Conservation (phyloP, 2,888 invertebrate species). For the Eubasilissa splendida region DNA sequence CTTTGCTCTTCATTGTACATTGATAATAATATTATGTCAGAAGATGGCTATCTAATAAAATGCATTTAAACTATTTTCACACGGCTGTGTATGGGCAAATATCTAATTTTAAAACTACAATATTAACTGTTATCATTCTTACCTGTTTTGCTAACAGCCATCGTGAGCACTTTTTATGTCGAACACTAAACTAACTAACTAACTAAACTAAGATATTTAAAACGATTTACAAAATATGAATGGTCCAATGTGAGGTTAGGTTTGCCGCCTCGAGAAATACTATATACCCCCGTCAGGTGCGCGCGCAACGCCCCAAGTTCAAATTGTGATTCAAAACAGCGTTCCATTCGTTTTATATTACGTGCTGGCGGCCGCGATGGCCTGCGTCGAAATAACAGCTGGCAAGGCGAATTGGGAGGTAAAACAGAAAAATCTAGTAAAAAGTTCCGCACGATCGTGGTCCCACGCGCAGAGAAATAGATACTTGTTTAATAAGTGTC, state of each 20-base stretch:
- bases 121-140: neutral
- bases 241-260: conserved; percentile 33
- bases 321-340: conserved; percentile 23
- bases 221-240: neutral
- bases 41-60: too few relatives aligned
- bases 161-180: neutral
- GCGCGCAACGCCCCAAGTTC: conserved; percentile 37
- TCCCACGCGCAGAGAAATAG: neutral
- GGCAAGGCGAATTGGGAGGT: neutral
- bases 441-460: neutral
- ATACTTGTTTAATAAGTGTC: neutral
- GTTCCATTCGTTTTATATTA: conserved; percentile 39
- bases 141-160: neutral
- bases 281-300: conserved; percentile 3
- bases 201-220: too few relatives aligned
- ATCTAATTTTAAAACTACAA: too few relatives aligned
- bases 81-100: too few relatives aligned
- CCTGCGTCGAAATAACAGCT: conserved; percentile 9
- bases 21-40: too few relatives aligned
- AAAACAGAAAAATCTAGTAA: neutral
- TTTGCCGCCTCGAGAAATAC: neutral
- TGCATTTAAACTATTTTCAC: too few relatives aligned
- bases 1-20: too few relatives aligned
- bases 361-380: conserved; percentile 3
- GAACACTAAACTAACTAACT: neutral